Conservation (phyloP, 2,113 vertebrate genomes). For the Genyomyrus donnyi region DNA sequence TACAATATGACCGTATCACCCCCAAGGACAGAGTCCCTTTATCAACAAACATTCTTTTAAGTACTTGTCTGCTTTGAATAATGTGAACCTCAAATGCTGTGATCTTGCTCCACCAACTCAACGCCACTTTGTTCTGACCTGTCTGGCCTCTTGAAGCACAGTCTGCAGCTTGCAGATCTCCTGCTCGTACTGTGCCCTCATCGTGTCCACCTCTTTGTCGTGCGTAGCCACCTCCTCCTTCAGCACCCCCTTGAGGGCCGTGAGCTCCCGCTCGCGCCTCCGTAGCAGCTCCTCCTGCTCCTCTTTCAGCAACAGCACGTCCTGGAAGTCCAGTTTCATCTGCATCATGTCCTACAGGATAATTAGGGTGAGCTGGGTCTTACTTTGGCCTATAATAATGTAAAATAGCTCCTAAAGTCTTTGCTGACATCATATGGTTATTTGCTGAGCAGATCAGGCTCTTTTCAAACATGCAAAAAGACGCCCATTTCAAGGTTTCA, state of each 20-base stretch:
- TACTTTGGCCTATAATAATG: background rate
- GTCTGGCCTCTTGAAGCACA: constrained; percentile 63
- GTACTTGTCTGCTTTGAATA: background rate
- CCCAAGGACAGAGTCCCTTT: background rate
- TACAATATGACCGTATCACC: background rate
- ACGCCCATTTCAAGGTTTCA: background rate
- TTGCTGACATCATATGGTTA: background rate
- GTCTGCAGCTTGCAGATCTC: constrained; percentile 65
- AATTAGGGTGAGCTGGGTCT: background rate
- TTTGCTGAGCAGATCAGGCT: background rate
- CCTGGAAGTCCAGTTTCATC: constrained; percentile 72
- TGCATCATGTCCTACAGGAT: constrained; percentile 68
- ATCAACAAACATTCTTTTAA: background rate
- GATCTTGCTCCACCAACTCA: background rate
- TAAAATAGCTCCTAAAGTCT: background rate
- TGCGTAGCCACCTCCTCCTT: constrained; percentile 90
- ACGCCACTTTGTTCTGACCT: constrained; percentile 54
- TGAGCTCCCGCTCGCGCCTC: constrained; percentile 75
- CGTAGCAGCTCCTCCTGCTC: constrained; percentile 81
- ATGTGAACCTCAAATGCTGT: background rate
- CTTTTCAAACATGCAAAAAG: background rate
- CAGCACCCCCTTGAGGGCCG: constrained; percentile 77
- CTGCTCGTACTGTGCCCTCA: constrained; percentile 73
- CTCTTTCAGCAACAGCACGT: constrained; percentile 72
- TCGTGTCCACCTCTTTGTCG: constrained; percentile 72